Evolutionary conservation across 2,888 invertebrate species (phyloP), one percentile per base, ranked within the genome.

Genomic region (Carcina quercana): DNA sequence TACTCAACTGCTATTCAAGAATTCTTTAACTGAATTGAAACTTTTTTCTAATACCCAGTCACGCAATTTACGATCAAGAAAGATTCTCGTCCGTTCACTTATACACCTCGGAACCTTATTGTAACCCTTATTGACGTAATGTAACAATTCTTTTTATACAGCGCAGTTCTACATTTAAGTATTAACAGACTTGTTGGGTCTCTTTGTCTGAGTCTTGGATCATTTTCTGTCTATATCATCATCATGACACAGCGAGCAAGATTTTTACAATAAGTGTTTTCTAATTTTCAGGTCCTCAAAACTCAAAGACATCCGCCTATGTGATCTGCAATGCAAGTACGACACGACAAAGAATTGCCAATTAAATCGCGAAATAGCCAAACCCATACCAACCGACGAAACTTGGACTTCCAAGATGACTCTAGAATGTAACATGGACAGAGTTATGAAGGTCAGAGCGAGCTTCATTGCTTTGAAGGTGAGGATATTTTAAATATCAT

Each of bases 301-400:
- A 40, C 56, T 76, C 1, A 76, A 71, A 29, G 72, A 76, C 11
- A 65, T 79, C 22, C 71, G 71, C 1, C 62, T 82, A 1, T 84
- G 83, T 46, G 73, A 78, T 26, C 38, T 65, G 0, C 62, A 60
- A 12, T 72, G 74, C 47, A 70, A 61, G 20, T 64, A 60, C 32
- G 74, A 64, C 11, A 40, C 59, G 0, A 38, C 51, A 0, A 63
- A 62, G 22, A 57, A 53, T 24, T 75, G 76, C 15, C 61, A 63
- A 5, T 30, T 58, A 2, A 56, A 50, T 37, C 43, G 60, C 0
- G 73, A 75, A n/a, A 46, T 59, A 14, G 63, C 70, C 1, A 71
- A 68, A 13, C 64, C 68, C 0, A 42, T 60, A 0, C 54, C 53
- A 0, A 37, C 37, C 0, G 63, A 51, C 0, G 70, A 66, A 27